A percentile compares a stretch with the other conserved stretches of the same genome.
Conservation (phyloP, 2,888 invertebrate species). For the Dolichopus griseipennis region DNA sequence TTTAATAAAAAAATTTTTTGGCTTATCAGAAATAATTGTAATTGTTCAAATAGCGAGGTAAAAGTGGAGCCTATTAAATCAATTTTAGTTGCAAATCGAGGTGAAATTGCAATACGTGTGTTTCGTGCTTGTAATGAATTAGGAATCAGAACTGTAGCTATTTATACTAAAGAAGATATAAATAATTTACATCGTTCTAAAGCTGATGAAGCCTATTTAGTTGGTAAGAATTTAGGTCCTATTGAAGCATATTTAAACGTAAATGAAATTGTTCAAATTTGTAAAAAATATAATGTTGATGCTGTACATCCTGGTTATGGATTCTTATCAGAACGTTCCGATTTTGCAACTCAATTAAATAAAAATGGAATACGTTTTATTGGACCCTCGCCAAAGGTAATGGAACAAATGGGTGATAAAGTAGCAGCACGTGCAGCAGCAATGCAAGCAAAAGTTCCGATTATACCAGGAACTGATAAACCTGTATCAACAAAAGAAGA, state of each 20-base stretch:
- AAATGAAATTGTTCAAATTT: constrained; percentile 84
- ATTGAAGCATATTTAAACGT: constrained; percentile 92
- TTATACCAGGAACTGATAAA: constrained; percentile 87
- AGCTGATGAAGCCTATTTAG: constrained; percentile 87
- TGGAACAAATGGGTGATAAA: constrained; percentile 94
- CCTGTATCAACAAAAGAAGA: constrained; percentile 77
- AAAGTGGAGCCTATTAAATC: constrained; percentile 65
- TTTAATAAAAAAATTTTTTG: too few species aligned
- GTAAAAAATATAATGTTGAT: constrained; percentile 85
- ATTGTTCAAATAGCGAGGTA: too few species aligned
- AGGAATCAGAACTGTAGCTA: constrained; percentile 86
- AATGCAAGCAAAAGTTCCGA: constrained; percentile 75
- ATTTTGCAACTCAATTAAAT: constrained; percentile 84
- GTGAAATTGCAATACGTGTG: constrained; percentile 92
- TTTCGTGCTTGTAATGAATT: constrained; percentile 92
- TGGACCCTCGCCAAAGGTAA: constrained; percentile 81
- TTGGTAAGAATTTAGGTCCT: constrained; percentile 85
- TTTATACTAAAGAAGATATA: constrained; percentile 92
- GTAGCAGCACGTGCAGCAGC: constrained; percentile 90
- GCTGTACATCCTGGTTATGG: constrained; percentile 28
- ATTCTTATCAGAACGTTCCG: constrained; percentile 46
- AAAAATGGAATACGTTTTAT: constrained; percentile 85
- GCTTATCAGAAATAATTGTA: too few species aligned
- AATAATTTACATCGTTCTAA: constrained; percentile 90
- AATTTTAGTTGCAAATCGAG: constrained; percentile 86